These are phyloP conservation scores for Hipparchia semele DNA, from an alignment of 2,888 invertebrate genomes.

Conservation along the genomic window DNA sequence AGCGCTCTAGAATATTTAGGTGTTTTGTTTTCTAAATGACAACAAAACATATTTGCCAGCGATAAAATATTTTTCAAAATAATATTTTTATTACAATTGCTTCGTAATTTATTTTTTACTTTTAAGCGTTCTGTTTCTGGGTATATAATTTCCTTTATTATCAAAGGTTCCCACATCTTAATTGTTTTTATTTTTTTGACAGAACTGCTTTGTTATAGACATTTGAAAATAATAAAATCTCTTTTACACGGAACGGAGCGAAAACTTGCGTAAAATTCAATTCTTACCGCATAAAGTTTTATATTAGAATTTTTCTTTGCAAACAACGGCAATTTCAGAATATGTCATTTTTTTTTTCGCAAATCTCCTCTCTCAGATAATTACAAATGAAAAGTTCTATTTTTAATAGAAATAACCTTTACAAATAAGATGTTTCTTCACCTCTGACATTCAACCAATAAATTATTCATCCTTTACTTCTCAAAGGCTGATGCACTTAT, in stretches of 20 bases:
- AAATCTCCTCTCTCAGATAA: no score
- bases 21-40: neutral
- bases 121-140: neutral
- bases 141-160: neutral
- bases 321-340: neutral
- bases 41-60: neutral
- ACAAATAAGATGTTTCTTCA: neutral
- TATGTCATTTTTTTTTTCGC: no score
- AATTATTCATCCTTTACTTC: neutral
- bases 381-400: neutral
- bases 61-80: neutral
- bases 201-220: constrained; percentile 1
- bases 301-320: neutral
- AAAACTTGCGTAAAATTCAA: constrained; percentile 8
- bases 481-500: neutral
- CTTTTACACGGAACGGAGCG: neutral
- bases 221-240: neutral
- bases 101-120: neutral
- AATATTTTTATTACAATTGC: neutral
- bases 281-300: neutral
- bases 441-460: neutral
- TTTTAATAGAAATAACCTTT: neutral
- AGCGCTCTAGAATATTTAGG: neutral
- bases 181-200: neutral
- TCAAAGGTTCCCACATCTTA: neutral